Evolutionary conservation across 2,888 invertebrate genomes (phyloP), one percentile per base, ranked within the genome.

Genomic region (Helobdella robusta): DNA sequence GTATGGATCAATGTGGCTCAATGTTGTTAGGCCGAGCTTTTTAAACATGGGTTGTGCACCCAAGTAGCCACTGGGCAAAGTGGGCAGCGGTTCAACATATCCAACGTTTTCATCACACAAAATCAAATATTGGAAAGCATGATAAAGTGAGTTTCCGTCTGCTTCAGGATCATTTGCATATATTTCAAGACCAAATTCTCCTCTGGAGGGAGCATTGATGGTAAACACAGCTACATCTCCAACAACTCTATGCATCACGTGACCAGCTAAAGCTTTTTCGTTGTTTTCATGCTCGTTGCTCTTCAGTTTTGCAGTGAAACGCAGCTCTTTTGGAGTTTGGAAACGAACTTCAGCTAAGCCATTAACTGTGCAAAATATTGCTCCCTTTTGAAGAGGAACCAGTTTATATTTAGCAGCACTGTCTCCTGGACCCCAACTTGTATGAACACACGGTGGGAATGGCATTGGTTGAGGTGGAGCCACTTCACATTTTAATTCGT

Each of bases 301-400:
- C 72, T 78, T 79, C 65, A 79, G 70, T 68, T 79, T 79, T 28
- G 76, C 78, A 73, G 77, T 78, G 70, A 79, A 79, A 70, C 77
- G 76, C 73, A 78, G 75, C 48, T 73, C 72, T 65, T 74, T 74
- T 1, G 76, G 73, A 50, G 77, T 73, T 59, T 72, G 67, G 68
- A 78, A 75, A 65, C 76, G 74, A 48, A 78, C 73, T 70, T 79
- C 78, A 5, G 75, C 76, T 66, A 77, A 75, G 34, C 78, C 78
- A 15, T 77, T 75, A 11, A 72, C 72, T 0, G 78, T 78, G 66
- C 74, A 65, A 64, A 79, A 72, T n/a, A 74, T 74, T 52, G 77
- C 76, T 0, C 76, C 75, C 68, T 75, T 75, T 69, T 77, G 77
- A 69, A 75, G 75, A 0, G 78, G 75, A 15, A 71, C 71, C 60